phyloP scores from a whole-genome alignment of 1,140 invertebrate species.

The Mactra quadrangularis region DNA sequence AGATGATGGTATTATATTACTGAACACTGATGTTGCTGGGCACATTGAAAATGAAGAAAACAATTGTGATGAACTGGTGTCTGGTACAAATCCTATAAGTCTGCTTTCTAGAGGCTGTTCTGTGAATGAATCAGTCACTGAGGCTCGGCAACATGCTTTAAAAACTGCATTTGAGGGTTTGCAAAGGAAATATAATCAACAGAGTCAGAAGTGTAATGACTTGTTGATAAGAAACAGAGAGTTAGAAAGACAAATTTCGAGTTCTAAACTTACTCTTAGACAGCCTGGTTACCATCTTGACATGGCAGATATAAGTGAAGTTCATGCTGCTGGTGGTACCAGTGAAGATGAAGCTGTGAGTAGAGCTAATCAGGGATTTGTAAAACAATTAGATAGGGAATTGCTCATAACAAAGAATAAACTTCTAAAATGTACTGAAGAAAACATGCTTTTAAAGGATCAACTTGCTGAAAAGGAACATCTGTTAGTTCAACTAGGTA shows the following conservation, averaged over 20 bases:
- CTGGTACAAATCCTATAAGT: slow-evolving; percentile 7
- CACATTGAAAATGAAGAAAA: not conserved
- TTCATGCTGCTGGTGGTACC: slow-evolving; percentile 42
- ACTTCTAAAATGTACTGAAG: slow-evolving; percentile 26
- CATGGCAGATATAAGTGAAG: slow-evolving; percentile 1
- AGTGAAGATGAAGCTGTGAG: slow-evolving; percentile 47
- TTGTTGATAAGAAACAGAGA: not conserved
- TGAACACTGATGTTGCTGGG: not conserved
- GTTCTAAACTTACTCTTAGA: not conserved
- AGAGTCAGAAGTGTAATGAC: slow-evolving; percentile 3
- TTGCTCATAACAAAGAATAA: slow-evolving; percentile 14
- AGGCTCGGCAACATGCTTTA: slow-evolving; percentile 29
- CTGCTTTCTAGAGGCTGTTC: slow-evolving; percentile 8
- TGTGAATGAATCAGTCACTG: slow-evolving; percentile 1
- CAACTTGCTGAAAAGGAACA: slow-evolving; percentile 12
- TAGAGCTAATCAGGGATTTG: slow-evolving; percentile 45
- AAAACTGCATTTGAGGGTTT: slow-evolving; percentile 41
- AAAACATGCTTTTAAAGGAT: slow-evolving; percentile 17
- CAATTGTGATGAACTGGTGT: not conserved
- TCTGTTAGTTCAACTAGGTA: not conserved
- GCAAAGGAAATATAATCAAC: slow-evolving; percentile 42
- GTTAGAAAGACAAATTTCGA: slow-evolving; percentile 1
- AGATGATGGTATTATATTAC: slow-evolving; percentile 44
- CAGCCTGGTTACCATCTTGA: not conserved
- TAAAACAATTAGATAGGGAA: slow-evolving; percentile 47